These are phyloP conservation scores for Clytia hemisphaerica DNA, from an alignment of 30 jellyfish, hydroid and myxozoan genomes.

Conservation along the genomic window DNA sequence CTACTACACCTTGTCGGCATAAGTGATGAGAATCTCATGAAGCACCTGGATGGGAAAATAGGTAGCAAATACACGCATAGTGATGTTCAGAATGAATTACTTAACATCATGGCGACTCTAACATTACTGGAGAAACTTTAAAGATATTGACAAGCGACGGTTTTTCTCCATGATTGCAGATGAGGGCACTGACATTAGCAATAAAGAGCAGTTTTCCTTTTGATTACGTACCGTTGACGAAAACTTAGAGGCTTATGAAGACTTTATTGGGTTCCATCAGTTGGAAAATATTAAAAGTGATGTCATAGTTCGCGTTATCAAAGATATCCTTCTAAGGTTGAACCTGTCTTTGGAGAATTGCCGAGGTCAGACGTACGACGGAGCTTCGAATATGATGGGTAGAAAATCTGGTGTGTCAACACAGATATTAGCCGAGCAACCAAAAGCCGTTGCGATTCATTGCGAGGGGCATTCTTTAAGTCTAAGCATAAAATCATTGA, in stretches of 20 bases:
- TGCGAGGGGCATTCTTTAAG: constrained; percentile 13
- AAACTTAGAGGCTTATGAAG: neutral
- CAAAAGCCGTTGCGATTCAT: constrained; percentile 22
- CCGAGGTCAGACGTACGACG: neutral
- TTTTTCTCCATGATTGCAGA: constrained; percentile 1
- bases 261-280: neutral
- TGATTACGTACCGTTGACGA: too few species aligned
- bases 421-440: constrained; percentile 4
- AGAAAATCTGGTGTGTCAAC: neutral
- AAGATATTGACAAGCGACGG: neutral
- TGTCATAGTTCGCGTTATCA: neutral
- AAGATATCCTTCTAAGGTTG: constrained; percentile 11
- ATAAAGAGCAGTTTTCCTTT: neutral
- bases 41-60: constrained; percentile 2
- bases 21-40: neutral
- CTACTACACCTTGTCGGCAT: constrained; percentile 10
- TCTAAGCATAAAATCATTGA: neutral
- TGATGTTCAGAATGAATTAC: neutral
- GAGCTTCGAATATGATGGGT: neutral
- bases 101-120: constrained; percentile 6
- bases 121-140: neutral
- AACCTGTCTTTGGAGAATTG: neutral
- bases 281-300: neutral
- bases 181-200: neutral
- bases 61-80: constrained; percentile 1